phyloP scores from a whole-genome alignment of 2,113 vertebrate species.

The Thermophis baileyi region DNA sequence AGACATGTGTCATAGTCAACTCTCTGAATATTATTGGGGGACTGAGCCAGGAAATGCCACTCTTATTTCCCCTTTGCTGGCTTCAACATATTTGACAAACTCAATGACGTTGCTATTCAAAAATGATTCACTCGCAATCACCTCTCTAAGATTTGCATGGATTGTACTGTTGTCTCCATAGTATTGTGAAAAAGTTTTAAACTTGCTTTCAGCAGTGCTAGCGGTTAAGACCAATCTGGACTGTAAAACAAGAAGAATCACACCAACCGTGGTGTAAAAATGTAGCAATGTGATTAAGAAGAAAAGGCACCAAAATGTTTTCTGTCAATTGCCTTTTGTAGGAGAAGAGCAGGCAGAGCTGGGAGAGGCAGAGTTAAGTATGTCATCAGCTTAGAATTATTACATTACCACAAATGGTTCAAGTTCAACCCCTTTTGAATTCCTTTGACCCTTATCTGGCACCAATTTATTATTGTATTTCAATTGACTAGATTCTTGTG shows the following conservation, averaged over 20 bases:
- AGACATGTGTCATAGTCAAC: background rate
- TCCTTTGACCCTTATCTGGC: too few species aligned
- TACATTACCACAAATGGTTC: too few species aligned
- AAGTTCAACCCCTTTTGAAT: too few species aligned
- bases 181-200: background rate
- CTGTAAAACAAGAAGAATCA: background rate
- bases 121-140: background rate
- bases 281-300: background rate
- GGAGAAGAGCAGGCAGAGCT: too few species aligned
- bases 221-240: background rate
- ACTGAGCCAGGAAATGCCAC: background rate
- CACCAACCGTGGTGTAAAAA: background rate
- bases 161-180: background rate
- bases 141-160: background rate
- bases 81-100: background rate
- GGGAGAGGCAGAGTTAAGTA: too few species aligned
- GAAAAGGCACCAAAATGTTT: background rate
- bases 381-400: too few species aligned
- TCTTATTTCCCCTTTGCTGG: background rate
- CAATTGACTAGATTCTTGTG: too few species aligned
- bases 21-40: background rate
- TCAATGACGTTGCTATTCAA: background rate
- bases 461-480: too few species aligned
- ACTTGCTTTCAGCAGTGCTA: background rate
- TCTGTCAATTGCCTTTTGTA: background rate